Percentiles rank a stretch among this genome's conserved stretches.
These are phyloP conservation scores for Peromyscus leucopus DNA, from an alignment of 2,113 vertebrate species.

Conservation along the genomic window DNA sequence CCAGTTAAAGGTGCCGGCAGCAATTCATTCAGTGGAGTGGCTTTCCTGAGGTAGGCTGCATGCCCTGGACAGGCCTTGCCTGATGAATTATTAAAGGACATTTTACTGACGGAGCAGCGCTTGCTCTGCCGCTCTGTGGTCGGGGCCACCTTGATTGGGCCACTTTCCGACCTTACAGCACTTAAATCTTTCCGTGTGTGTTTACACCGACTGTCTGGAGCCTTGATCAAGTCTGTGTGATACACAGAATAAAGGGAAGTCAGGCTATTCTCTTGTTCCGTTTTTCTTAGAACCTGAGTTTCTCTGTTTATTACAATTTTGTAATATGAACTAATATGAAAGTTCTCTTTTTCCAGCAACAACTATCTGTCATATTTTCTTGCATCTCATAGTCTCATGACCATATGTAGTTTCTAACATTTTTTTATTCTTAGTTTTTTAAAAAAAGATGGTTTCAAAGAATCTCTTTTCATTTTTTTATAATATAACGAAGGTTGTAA, in stretches of 20 bases:
- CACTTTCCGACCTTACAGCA: slow-evolving; percentile 35
- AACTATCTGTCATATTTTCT: background rate
- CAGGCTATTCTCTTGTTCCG: background rate
- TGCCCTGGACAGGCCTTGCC: background rate
- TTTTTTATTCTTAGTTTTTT: slow-evolving; percentile 25
- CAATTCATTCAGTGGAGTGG: slow-evolving; percentile 61
- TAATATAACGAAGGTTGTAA: slow-evolving; percentile 53
- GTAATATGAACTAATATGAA: slow-evolving; percentile 28
- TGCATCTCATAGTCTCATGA: background rate
- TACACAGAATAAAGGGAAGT: slow-evolving; percentile 26
- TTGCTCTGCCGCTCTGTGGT: slow-evolving; percentile 22
- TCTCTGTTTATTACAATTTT: slow-evolving; percentile 50
- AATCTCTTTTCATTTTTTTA: slow-evolving; percentile 55
- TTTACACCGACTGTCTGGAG: slow-evolving; percentile 48
- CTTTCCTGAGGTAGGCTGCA: slow-evolving; percentile 43
- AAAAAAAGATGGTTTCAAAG: slow-evolving; percentile 30
- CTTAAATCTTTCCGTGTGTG: background rate
- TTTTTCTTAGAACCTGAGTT: slow-evolving; percentile 58
- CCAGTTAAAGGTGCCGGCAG: slow-evolving; percentile 62
- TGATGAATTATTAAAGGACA: slow-evolving; percentile 64
- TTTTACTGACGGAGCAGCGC: slow-evolving; percentile 22
- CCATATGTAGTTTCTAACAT: background rate
- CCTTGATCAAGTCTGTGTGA: slow-evolving; percentile 37
- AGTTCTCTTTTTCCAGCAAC: slow-evolving; percentile 17
- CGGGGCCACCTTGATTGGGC: slow-evolving; percentile 5